Conservation (phyloP, 2,113 vertebrate genomes). For the Ramphastos sulfuratus region DNA sequence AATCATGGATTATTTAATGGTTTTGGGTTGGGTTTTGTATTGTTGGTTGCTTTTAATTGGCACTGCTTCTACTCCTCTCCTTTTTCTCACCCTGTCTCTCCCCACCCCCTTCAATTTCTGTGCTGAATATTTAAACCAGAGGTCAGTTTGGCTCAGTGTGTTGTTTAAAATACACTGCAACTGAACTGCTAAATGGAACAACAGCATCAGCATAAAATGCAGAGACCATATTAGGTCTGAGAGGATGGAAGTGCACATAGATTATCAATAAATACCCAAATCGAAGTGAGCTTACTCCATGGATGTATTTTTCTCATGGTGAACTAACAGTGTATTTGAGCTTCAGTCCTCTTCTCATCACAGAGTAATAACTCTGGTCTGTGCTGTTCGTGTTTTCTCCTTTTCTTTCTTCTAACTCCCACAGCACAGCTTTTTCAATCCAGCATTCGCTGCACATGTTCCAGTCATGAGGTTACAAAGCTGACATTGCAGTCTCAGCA, state of each 20-base stretch:
- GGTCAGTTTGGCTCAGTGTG: neutral
- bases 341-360: slow-evolving; percentile 27
- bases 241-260: neutral
- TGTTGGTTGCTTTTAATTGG: neutral
- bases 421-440: slow-evolving; percentile 60
- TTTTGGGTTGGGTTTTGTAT: too few species aligned
- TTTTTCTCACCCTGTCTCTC: neutral
- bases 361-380: slow-evolving; percentile 16
- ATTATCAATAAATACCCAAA: slow-evolving; percentile 55
- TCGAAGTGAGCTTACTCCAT: slow-evolving; percentile 35
- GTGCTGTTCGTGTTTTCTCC: slow-evolving; percentile 35
- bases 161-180: neutral
- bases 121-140: slow-evolving; percentile 15
- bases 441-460: slow-evolving; percentile 65
- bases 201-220: slow-evolving; percentile 48
- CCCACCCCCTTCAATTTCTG: neutral
- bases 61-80: neutral
- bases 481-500: slow-evolving; percentile 77
- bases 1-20: neutral
- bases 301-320: slow-evolving; percentile 7
- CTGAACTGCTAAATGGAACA: slow-evolving; percentile 19
- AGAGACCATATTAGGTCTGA: neutral
- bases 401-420: slow-evolving; percentile 55
- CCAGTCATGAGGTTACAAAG: slow-evolving; percentile 65
- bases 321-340: slow-evolving; percentile 34